Percentiles rank a stretch among this genome's conserved stretches.
Evolutionary conservation across 2,888 invertebrate genomes (phyloP).

Genomic region (Agapostemon virescens): DNA sequence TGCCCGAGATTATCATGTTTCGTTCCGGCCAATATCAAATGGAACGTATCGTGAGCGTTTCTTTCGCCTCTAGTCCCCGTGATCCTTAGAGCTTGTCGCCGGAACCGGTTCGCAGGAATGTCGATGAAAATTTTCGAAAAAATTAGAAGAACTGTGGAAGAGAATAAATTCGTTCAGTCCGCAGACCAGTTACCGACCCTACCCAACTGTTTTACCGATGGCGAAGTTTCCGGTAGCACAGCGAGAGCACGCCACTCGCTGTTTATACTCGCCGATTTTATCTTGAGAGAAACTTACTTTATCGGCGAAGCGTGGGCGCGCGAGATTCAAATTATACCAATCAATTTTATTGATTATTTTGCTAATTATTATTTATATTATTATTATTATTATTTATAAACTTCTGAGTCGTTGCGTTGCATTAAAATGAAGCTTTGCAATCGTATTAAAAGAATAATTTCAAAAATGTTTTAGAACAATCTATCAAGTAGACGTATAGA

Average conservation of each 20-base stretch:
- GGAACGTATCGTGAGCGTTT: slow-evolving; percentile 28
- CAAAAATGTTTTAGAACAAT: no score
- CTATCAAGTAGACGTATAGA: no score
- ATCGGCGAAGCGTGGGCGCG: background rate
- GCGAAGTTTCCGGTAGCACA: background rate
- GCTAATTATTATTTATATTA: no score
- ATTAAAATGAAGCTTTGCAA: no score
- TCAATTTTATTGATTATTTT: background rate
- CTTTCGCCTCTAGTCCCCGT: background rate
- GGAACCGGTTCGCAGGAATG: slow-evolving; percentile 31
- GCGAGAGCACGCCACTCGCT: slow-evolving; percentile 29
- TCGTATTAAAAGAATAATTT: no score
- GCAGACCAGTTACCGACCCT: slow-evolving; percentile 27
- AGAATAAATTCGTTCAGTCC: slow-evolving; percentile 1
- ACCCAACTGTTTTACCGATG: background rate
- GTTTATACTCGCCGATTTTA: background rate
- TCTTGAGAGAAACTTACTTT: background rate
- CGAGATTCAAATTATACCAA: background rate
- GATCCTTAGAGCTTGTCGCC: background rate
- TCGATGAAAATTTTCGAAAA: slow-evolving; percentile 2
- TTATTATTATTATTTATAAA: no score
- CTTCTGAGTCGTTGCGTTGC: no score
- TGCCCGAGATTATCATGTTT: slow-evolving; percentile 67
- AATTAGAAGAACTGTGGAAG: slow-evolving; percentile 15
- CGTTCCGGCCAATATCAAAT: slow-evolving; percentile 42